phyloP scores from a whole-genome alignment of 2,888 invertebrate genomes.

The Psococerastis gibbosa region DNA sequence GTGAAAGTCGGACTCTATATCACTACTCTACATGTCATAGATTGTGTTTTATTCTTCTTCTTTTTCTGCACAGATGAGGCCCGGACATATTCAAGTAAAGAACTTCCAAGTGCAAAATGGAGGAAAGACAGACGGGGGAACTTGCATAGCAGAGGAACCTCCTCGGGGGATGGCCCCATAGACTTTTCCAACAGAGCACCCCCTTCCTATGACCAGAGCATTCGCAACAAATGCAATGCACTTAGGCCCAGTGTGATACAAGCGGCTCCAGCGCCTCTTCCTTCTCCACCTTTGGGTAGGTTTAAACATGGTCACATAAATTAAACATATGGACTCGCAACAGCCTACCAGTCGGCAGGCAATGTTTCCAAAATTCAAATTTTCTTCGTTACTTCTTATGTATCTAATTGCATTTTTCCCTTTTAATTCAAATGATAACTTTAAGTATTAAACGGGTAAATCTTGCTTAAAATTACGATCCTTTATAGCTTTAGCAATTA shows the following conservation, averaged over 20 bases:
- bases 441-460: too few relatives aligned
- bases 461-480: too few relatives aligned
- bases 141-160: background rate
- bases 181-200: slow-evolving; percentile 15
- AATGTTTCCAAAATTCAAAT: too few relatives aligned
- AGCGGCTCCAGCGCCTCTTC: background rate
- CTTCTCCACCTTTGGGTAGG: background rate
- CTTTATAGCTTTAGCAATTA: too few relatives aligned
- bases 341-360: too few relatives aligned
- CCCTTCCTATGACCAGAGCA: slow-evolving; percentile 16
- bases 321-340: too few relatives aligned
- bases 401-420: too few relatives aligned
- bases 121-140: slow-evolving; percentile 17
- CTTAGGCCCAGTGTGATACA: slow-evolving; percentile 10
- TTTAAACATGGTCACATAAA: too few relatives aligned
- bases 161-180: slow-evolving; percentile 2
- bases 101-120: slow-evolving; percentile 17
- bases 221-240: background rate
- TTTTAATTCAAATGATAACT: too few relatives aligned
- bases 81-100: slow-evolving; percentile 18
- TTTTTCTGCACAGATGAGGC: slow-evolving; percentile 22
- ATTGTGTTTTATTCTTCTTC: slow-evolving; percentile 3
- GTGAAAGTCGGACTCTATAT: too few relatives aligned
- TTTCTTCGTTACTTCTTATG: too few relatives aligned
- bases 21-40: slow-evolving; percentile 14